Evolutionary conservation across 2,888 invertebrate genomes (phyloP).

Genomic region (Campopleginae sp.): DNA sequence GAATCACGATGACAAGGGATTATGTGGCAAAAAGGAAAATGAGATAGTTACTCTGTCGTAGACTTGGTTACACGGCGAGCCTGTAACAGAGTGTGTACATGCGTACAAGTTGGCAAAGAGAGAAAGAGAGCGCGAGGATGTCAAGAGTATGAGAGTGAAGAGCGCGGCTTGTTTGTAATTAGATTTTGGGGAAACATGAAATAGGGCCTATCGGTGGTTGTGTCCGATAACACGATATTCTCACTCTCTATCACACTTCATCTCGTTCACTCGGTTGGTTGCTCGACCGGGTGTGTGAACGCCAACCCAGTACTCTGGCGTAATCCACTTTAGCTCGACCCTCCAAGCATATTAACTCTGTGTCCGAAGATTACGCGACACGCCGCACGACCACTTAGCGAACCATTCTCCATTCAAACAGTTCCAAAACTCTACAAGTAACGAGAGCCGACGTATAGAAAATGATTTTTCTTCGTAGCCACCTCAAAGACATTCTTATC

Average conservation of each 20-base stretch:
- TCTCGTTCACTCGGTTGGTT: slow-evolving; percentile 51
- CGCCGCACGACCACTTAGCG: slow-evolving; percentile 69
- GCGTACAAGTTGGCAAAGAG: not conserved
- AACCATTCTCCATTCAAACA: slow-evolving; percentile 55
- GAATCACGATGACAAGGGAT: not conserved
- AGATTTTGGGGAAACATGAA: slow-evolving; percentile 65
- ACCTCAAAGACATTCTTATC: not conserved
- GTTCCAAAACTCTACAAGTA: slow-evolving; percentile 18
- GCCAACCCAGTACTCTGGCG: slow-evolving; percentile 63
- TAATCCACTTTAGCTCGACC: slow-evolving; percentile 71
- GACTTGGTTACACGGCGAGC: not conserved
- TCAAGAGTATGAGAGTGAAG: slow-evolving; percentile 13
- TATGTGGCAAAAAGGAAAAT: not conserved
- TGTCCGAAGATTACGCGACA: slow-evolving; percentile 71
- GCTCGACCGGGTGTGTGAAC: slow-evolving; percentile 51
- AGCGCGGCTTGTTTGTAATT: slow-evolving; percentile 65
- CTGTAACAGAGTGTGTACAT: not conserved
- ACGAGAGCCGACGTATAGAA: not conserved
- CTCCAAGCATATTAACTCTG: slow-evolving; percentile 70
- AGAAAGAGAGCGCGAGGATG: slow-evolving; percentile 21
- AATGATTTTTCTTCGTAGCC: not conserved
- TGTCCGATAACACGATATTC: slow-evolving; percentile 70
- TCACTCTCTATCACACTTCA: slow-evolving; percentile 44
- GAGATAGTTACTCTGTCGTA: not conserved
- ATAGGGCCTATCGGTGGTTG: slow-evolving; percentile 67